Conservation (phyloP, 2,888 invertebrate genomes). For the Microchrysa polita region DNA sequence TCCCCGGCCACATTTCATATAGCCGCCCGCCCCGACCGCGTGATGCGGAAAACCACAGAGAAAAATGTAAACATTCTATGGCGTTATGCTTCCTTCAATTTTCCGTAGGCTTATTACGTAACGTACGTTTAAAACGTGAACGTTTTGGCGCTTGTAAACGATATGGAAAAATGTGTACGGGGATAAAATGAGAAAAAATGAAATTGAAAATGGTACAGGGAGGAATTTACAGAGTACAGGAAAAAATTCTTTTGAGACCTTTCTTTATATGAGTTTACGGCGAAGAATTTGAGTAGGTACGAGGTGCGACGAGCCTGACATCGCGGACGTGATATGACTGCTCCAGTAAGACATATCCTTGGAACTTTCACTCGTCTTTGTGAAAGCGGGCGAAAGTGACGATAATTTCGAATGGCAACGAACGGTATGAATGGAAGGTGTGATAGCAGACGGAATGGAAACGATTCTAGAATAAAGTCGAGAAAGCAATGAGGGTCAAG, state of each 20-base stretch:
- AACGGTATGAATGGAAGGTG: background rate
- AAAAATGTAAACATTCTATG: background rate
- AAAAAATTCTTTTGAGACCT: background rate
- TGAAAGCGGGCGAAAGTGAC: background rate
- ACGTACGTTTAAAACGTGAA: background rate
- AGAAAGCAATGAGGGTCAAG: slow-evolving; percentile 11
- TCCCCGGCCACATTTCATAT: background rate
- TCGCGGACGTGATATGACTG: background rate
- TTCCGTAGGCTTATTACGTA: background rate
- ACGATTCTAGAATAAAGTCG: background rate
- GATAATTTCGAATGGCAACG: background rate
- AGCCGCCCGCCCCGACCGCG: no score
- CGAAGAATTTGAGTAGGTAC: slow-evolving; percentile 9
- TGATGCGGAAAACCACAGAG: background rate
- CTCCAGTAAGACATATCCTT: background rate
- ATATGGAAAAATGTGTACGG: background rate
- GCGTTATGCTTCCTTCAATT: background rate
- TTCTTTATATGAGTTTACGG: background rate
- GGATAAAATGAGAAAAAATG: background rate
- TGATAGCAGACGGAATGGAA: background rate
- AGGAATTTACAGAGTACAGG: background rate
- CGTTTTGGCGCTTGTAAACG: slow-evolving; percentile 1
- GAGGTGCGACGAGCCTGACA: background rate
- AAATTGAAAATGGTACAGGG: background rate
- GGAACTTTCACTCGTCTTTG: background rate